Evolutionary conservation across 2,113 vertebrate genomes (phyloP).

Genomic region (Ramphastos sulfuratus): DNA sequence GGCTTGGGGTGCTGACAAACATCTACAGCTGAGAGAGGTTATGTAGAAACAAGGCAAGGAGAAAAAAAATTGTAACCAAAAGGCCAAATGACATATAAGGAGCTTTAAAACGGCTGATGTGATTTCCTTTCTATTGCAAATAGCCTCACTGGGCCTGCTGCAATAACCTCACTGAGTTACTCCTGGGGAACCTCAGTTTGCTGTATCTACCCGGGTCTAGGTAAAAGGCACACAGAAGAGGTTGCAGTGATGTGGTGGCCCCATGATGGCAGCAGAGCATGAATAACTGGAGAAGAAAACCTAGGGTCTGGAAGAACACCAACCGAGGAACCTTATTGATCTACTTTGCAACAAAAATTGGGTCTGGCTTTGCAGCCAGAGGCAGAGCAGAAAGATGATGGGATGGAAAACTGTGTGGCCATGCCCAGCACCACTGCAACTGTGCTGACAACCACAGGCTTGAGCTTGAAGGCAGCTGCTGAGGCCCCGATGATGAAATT

Average conservation of each 20-base stretch:
- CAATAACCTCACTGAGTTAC: background rate
- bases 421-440: background rate
- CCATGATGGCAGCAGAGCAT: constrained; percentile 58
- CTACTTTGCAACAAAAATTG: background rate
- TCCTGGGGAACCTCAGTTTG: background rate
- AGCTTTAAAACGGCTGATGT: background rate
- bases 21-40: background rate
- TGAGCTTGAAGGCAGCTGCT: background rate
- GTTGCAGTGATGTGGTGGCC: background rate
- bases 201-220: background rate
- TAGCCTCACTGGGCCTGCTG: background rate
- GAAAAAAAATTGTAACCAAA: background rate
- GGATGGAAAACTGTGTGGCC: background rate
- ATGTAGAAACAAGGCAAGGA: background rate
- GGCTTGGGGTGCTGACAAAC: background rate
- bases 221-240: background rate
- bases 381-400: background rate
- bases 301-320: background rate
- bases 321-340: background rate
- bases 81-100: background rate
- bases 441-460: background rate
- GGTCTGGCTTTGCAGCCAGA: background rate
- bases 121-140: background rate
- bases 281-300: background rate
- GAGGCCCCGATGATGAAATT: background rate